A percentile compares a stretch with the other conserved stretches of the same genome.
Evolutionary conservation across 2,113 vertebrate genomes (phyloP).

Genomic region (Microtus pennsylvanicus): DNA sequence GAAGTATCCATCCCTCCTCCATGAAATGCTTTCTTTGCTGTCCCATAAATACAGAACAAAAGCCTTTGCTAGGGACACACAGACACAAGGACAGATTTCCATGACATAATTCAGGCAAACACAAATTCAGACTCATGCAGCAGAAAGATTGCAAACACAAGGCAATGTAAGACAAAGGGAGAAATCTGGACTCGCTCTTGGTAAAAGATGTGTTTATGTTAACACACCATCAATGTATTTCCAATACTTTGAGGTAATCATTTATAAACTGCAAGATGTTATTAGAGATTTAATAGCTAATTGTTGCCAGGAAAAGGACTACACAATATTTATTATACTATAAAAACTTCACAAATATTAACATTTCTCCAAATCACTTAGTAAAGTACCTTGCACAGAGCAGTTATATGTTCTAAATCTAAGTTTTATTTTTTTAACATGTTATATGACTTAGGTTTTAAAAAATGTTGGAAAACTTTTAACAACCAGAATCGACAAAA

Average conservation of each 20-base stretch:
- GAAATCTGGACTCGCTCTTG: not conserved
- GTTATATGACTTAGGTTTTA: not conserved
- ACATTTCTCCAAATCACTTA: not conserved
- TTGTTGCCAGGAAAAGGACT: not conserved
- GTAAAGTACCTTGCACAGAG: not conserved
- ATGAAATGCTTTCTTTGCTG: not conserved
- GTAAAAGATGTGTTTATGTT: not conserved
- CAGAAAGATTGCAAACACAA: not conserved
- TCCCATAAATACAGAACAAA: not conserved
- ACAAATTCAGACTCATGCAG: not conserved
- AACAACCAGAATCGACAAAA: not conserved
- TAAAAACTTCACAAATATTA: not conserved
- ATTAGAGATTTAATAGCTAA: not conserved
- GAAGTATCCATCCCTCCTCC: not conserved
- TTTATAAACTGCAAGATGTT: constrained; percentile 10
- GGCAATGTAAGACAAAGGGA: not conserved
- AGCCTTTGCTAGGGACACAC: not conserved
- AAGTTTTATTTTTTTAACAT: constrained; percentile 43
- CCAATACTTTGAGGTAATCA: not conserved
- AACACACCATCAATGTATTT: not conserved
- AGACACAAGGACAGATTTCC: not conserved
- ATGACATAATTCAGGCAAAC: not conserved
- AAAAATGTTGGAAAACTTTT: not conserved
- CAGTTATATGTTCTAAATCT: constrained; percentile 39
- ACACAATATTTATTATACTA: not conserved